Evolutionary conservation across 92 coral and sea anemone species (phyloP), one percentile per base, ranked within the genome.

Genomic region (Desmophyllum pertusum): DNA sequence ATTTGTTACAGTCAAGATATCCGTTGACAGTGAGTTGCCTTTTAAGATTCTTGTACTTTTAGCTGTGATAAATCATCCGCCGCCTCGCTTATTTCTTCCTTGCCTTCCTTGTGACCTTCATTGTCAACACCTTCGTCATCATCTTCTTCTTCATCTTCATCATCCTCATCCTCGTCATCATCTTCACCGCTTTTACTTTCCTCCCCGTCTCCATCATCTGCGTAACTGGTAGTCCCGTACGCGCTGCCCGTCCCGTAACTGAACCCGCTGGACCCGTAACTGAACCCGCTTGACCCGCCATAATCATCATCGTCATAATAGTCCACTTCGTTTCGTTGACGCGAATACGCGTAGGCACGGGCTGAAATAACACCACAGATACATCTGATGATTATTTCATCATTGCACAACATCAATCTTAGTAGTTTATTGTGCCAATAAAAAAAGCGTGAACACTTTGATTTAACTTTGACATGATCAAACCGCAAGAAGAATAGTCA

Each of bases 341-440:
- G 98, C 50, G 97, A 95, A 70, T 87, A 95, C 23, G 88, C 87
- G 67, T 91, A 88, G 17, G 84, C 90, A 31, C 98, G 92, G 67
- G 94, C 98, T 95, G 82, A 36, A 70, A 84, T 8, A 61, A 10
- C 59, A 37, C 2, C 39, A 38, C 23, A 79, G 36, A 74, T 3
- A 74, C 36, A 31, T 43, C 36, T 3, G 21, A 8, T n/a, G n/a
- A n/a, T n/a, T n/a, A n/a, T n/a, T n/a, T n/a, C n/a, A n/a, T n/a
- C n/a, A n/a, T n/a, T n/a, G n/a, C n/a, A n/a, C n/a, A n/a, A n/a
- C n/a, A n/a, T n/a, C n/a, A n/a, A n/a, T n/a, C n/a, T n/a, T n/a
- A n/a, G n/a, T n/a, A n/a, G n/a, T n/a, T n/a, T n/a, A n/a, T n/a
- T n/a, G n/a, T n/a, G n/a, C n/a, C n/a, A n/a, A n/a, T n/a, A n/a